Conservation (phyloP, 2,797 vertebrate genomes). For the Lacerta bilineata region DNA sequence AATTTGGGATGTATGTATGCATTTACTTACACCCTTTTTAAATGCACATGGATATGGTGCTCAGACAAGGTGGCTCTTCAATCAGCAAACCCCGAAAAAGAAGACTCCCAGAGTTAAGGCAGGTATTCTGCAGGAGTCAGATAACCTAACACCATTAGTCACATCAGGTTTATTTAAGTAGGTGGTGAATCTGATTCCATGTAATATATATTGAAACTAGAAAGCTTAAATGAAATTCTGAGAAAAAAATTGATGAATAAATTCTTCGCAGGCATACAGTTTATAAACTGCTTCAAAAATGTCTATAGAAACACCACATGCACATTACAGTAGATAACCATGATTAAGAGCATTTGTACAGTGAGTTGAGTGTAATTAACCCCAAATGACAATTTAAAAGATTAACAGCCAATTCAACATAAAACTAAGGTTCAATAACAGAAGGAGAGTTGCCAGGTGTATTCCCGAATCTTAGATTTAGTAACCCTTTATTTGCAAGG, state of each 20-base stretch:
- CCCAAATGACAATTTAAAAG: constrained; percentile 34
- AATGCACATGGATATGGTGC: constrained; percentile 11
- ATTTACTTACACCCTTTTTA: constrained; percentile 49
- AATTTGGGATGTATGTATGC: constrained; percentile 41
- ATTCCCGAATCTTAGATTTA: neutral
- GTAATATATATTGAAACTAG: constrained; percentile 48
- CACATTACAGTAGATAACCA: constrained; percentile 44
- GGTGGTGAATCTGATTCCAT: constrained; percentile 53
- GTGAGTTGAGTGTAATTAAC: constrained; percentile 20
- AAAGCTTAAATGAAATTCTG: constrained; percentile 58
- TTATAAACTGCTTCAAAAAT: constrained; percentile 10
- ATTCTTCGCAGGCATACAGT: constrained; percentile 3
- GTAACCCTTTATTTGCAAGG: neutral
- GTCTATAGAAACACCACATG: neutral
- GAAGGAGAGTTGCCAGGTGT: neutral
- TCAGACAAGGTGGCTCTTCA: constrained; percentile 22
- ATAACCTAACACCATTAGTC: constrained; percentile 61
- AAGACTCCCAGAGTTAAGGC: constrained; percentile 24
- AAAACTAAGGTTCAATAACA: constrained; percentile 24
- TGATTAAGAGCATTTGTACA: constrained; percentile 19
- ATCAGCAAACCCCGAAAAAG: no score
- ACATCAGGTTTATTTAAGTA: constrained; percentile 44
- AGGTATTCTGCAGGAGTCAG: constrained; percentile 49
- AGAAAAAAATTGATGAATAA: constrained; percentile 24
- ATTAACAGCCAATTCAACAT: constrained; percentile 2